Evolutionary conservation across 2,797 vertebrate species (phyloP).

Genomic region (Carcharodon carcharias): DNA sequence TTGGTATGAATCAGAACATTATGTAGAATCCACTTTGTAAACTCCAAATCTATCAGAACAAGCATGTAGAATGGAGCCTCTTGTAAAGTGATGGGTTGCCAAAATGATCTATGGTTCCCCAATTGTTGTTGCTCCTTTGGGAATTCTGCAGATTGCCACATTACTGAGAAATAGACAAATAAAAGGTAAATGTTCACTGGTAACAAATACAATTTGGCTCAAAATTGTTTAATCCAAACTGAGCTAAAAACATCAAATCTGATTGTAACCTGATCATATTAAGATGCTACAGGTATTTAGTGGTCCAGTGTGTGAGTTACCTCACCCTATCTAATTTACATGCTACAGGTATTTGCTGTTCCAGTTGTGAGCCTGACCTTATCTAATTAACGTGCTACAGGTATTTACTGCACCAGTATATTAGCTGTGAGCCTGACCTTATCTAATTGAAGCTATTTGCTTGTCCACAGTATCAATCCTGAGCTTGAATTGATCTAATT

Average conservation of each 20-base stretch:
- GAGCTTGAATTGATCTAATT: conserved; percentile 21
- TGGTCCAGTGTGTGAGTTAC: not conserved
- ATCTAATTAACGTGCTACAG: not conserved
- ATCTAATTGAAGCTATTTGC: not conserved
- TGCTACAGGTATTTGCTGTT: too few species aligned
- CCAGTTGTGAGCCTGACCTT: not conserved
- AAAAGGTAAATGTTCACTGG: not conserved
- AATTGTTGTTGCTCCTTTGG: not conserved
- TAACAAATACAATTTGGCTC: not conserved
- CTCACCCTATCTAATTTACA: too few species aligned
- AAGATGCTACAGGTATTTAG: not conserved
- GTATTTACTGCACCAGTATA: too few species aligned
- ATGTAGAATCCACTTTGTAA: conserved; percentile 86
- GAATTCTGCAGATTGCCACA: not conserved
- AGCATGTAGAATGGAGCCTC: not conserved
- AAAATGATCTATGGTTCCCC: not conserved
- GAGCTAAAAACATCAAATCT: not conserved
- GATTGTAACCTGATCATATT: not conserved
- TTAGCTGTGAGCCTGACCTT: too few species aligned
- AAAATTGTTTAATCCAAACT: not conserved
- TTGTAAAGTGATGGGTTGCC: not conserved
- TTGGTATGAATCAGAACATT: conserved; percentile 94
- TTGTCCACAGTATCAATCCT: not conserved
- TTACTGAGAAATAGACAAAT: not conserved
- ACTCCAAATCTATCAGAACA: conserved; percentile 89